These are phyloP conservation scores for Caranx ignobilis DNA, from an alignment of 2,113 vertebrate species.

Conservation along the genomic window DNA sequence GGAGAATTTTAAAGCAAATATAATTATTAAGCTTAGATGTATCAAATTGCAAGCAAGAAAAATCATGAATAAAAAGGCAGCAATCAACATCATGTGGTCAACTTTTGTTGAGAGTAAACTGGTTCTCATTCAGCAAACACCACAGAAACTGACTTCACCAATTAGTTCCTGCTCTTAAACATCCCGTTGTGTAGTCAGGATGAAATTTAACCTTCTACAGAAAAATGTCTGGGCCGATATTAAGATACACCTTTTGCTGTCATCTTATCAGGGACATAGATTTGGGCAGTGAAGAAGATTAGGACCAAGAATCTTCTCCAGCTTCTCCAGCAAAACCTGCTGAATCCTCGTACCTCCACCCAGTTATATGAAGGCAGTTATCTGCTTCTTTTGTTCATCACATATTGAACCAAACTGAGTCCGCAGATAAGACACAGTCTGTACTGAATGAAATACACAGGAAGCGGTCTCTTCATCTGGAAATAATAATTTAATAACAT, in stretches of 20 bases:
- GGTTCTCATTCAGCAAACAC: slow-evolving; percentile 7
- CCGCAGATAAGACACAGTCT: not conserved
- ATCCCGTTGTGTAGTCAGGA: not conserved
- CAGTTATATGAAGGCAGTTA: not conserved
- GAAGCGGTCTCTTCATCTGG: not conserved
- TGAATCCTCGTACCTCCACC: not conserved
- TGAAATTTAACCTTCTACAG: not conserved
- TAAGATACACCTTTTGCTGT: not conserved
- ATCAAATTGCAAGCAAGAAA: not conserved
- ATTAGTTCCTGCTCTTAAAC: slow-evolving; percentile 26
- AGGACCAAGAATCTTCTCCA: not conserved
- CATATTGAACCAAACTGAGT: not conserved
- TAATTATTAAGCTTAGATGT: slow-evolving; percentile 23
- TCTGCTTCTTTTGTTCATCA: not conserved
- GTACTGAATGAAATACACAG: not conserved
- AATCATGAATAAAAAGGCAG: not conserved
- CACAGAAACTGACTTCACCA: not conserved
- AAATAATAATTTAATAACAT: slow-evolving; percentile 9
- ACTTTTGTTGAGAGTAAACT: not conserved
- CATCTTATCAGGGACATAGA: not conserved
- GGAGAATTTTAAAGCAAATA: slow-evolving; percentile 39
- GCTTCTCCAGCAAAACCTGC: not conserved
- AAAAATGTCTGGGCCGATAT: not conserved
- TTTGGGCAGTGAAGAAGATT: not conserved
- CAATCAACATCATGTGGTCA: slow-evolving; percentile 16